Conservation (phyloP, 2,113 vertebrate genomes). For the Chlorodrepanis virens region DNA sequence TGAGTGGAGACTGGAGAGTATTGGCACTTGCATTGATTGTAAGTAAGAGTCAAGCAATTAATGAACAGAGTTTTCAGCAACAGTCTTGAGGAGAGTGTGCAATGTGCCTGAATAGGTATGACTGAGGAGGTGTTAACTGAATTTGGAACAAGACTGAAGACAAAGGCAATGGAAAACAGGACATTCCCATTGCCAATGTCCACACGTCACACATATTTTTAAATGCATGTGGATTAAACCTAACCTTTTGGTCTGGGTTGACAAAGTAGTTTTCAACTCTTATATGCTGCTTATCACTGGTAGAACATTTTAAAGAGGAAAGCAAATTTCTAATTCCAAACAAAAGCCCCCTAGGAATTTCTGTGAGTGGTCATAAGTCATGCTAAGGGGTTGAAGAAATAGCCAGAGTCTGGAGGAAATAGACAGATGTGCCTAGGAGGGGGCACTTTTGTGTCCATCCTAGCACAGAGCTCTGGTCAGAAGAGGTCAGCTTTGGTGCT, state of each 20-base stretch:
- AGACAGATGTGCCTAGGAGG: not conserved
- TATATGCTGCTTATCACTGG: not conserved
- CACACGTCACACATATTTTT: not conserved
- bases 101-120: not conserved
- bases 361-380: not conserved
- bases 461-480: not conserved
- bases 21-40: constrained; percentile 53
- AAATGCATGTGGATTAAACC: not conserved
- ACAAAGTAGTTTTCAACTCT: not conserved
- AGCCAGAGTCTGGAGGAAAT: not conserved
- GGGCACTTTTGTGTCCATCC: not conserved
- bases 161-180: not conserved
- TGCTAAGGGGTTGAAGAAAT: not conserved
- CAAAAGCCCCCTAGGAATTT: not conserved
- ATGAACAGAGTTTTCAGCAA: constrained; percentile 51
- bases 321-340: not conserved
- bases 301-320: not conserved
- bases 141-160: not conserved
- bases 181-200: not conserved
- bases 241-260: not conserved
- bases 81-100: not conserved
- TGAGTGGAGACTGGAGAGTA: constrained; percentile 27
- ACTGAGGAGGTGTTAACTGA: not conserved
- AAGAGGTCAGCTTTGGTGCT: not conserved
- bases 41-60: constrained; percentile 56